Evolutionary conservation across 2,113 vertebrate genomes (phyloP), one percentile per base, ranked within the genome.

Genomic region (Benitochromis conjunctus): DNA sequence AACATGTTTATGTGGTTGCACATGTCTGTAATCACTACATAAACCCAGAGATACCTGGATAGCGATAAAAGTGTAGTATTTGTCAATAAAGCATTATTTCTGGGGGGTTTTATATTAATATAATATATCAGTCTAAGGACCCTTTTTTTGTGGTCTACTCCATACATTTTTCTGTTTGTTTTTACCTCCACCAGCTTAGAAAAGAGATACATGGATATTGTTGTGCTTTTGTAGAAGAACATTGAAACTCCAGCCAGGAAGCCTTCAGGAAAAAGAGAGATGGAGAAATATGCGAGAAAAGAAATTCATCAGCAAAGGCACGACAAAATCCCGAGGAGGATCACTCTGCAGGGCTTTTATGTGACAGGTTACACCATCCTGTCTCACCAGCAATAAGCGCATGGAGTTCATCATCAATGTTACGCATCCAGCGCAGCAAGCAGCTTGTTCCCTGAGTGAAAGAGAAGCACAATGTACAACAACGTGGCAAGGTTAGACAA

Each of bases 211-310:
- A 99, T 99, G 78, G 98, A 99, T 94, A 99, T 99, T n/a, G 97
- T 95, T 34, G 99, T 99, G 92, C 99, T 99, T 96, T 98, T 99
- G 96, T 99, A 99, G 96, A 99, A 99, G 97, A 99, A 99, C 99
- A 99, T 99, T 24, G 99, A 99, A 56, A 97, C 86, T 76, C 99
- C 99, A 69, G 99, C 99, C 92, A 99, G 95, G 93, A 99, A 98
- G 8, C 99, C 99, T 99, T 55, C 1, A 64, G 71, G 71, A 19
- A 81, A 5, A 38, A 5, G 38, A 46, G 7, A 79, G 3, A 66
- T 26, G 57, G 46, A 19, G 26, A 83, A 21, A 82, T 13, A 43
- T 13, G 18, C 6, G 26, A 54, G 3, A 80, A 79, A 56, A 19
- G 13, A 21, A 26, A 10, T n/a, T 54, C 34, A 81, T 71, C 21